Conservation (phyloP, 1,140 invertebrate genomes). For the Zaprionus camerounensis region DNA sequence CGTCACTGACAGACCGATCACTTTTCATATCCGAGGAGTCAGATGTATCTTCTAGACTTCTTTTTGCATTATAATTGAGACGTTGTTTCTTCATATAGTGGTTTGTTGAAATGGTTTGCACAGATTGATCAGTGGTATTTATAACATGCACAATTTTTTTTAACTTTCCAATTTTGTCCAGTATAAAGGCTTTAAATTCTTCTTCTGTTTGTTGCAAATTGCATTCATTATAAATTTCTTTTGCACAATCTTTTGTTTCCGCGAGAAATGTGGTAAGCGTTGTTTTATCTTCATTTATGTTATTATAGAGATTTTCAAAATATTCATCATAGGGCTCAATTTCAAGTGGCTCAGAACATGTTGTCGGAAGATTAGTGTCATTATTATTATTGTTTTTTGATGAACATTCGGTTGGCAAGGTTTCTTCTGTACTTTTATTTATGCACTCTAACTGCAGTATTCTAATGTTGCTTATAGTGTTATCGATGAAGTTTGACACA, state of each 20-base stretch:
- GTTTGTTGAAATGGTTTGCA: slow-evolving; percentile 25
- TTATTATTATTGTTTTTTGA: neutral
- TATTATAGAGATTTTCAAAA: slow-evolving; percentile 49
- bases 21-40: slow-evolving; percentile 30
- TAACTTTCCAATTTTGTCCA: slow-evolving; percentile 51
- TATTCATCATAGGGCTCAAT: slow-evolving; percentile 51
- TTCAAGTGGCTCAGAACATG: slow-evolving; percentile 62
- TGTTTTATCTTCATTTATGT: slow-evolving; percentile 26
- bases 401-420: neutral
- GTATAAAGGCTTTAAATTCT: slow-evolving; percentile 42
- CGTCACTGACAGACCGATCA: neutral
- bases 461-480: slow-evolving; percentile 45
- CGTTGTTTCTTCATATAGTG: slow-evolving; percentile 18
- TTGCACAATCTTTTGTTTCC: slow-evolving; percentile 53
- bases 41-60: slow-evolving; percentile 43
- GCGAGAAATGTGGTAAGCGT: slow-evolving; percentile 18
- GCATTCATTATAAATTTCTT: slow-evolving; percentile 61
- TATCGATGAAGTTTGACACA: slow-evolving; percentile 57
- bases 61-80: slow-evolving; percentile 53
- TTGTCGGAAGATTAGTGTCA: slow-evolving; percentile 13
- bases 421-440: neutral
- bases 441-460: slow-evolving; percentile 12
- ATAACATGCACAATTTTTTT: slow-evolving; percentile 28
- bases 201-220: slow-evolving; percentile 39
- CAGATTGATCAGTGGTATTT: slow-evolving; percentile 1